Evolutionary conservation across 2,113 vertebrate genomes (phyloP).

Genomic region (Thomomys bottae): DNA sequence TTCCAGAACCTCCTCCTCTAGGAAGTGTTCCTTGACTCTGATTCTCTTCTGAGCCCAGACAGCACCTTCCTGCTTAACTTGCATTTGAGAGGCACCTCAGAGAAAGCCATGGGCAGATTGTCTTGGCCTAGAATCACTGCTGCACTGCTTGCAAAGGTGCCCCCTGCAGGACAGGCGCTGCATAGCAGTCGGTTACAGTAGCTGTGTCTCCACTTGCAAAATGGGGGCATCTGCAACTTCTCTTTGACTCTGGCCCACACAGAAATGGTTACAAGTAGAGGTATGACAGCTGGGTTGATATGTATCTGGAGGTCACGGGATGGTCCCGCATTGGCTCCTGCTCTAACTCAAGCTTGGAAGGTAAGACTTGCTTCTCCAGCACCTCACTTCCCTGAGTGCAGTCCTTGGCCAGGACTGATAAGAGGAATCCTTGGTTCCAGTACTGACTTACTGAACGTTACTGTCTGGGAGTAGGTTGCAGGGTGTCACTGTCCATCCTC

Average conservation of each 20-base stretch:
- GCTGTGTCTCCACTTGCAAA: neutral
- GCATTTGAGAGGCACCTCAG: neutral
- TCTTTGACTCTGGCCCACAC: neutral
- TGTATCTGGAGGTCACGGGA: rapidly evolving
- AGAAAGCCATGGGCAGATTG: rapidly evolving
- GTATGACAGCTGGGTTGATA: neutral
- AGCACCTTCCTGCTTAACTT: neutral
- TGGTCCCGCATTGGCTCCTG: rapidly evolving
- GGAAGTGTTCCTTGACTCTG: neutral
- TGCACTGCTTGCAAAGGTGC: neutral
- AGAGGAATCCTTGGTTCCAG: neutral
- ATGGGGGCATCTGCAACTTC: neutral
- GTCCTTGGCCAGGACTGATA: neutral
- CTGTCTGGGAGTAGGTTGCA: neutral
- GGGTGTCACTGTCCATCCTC: neutral
- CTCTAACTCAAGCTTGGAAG: neutral
- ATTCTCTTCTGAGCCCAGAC: neutral
- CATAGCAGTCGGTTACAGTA: no score
- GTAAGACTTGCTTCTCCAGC: neutral
- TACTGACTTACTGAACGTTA: neutral
- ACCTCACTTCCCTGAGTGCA: neutral
- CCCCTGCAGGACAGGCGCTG: neutral
- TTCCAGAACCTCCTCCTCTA: neutral
- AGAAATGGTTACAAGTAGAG: neutral
- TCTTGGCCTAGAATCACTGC: neutral